These are phyloP conservation scores for Nebria ingens DNA, from an alignment of 1,140 invertebrate species.

Conservation along the genomic window DNA sequence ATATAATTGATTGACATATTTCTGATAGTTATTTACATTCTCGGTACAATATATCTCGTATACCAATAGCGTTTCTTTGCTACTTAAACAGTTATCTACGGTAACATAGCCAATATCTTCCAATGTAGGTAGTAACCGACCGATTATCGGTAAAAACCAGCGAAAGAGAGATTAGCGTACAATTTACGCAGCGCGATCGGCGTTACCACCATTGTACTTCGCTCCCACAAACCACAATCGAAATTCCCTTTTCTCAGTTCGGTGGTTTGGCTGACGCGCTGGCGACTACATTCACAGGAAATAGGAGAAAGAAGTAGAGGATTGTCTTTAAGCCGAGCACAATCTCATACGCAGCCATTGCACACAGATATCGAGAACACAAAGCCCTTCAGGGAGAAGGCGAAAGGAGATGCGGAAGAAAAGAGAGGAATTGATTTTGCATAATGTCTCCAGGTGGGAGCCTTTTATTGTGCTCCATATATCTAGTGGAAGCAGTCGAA, in stretches of 20 bases:
- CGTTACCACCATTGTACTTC: neutral
- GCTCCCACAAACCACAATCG: neutral
- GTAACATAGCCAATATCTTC: neutral
- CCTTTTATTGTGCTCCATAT: constrained; percentile 32
- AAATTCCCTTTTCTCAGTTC: neutral
- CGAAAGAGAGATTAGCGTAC: constrained; percentile 1
- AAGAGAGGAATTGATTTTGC: constrained; percentile 35
- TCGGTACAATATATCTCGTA: too few relatives aligned
- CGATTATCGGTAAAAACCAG: neutral
- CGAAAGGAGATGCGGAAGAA: constrained; percentile 15
- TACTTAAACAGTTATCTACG: too few relatives aligned
- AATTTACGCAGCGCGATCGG: neutral
- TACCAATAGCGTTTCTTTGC: too few relatives aligned
- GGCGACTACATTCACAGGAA: neutral
- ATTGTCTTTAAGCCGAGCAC: neutral
- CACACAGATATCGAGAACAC: constrained; percentile 7
- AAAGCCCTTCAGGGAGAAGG: neutral
- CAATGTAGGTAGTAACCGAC: neutral
- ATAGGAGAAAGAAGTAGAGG: constrained; percentile 4
- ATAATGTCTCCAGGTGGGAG: constrained; percentile 34
- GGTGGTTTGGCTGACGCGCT: neutral
- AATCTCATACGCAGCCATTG: neutral
- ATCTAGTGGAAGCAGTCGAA: constrained; percentile 22
- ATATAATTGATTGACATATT: too few relatives aligned
- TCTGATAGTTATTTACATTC: too few relatives aligned